Conservation (phyloP, 2,888 invertebrate genomes). For the Agriopis leucophaearia region DNA sequence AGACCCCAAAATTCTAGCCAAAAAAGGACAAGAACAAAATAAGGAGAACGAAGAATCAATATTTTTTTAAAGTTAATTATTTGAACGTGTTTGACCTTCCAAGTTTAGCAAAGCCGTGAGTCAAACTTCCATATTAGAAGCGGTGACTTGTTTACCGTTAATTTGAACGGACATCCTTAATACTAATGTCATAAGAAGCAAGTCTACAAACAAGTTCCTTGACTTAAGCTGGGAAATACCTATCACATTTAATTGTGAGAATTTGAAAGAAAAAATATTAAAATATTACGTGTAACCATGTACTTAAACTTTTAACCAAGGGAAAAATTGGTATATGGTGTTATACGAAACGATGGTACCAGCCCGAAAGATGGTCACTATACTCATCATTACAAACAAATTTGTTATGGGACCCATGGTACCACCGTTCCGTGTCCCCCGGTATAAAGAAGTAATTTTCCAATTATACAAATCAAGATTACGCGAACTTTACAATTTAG, state of each 20-base stretch:
- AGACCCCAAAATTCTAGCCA: neutral
- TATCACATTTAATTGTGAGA: neutral
- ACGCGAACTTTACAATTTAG: neutral
- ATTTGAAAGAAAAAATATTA: neutral
- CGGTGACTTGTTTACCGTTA: slow-evolving; percentile 41
- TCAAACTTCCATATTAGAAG: slow-evolving; percentile 31
- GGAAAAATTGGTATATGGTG: too few relatives aligned
- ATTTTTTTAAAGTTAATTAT: neutral
- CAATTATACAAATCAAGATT: neutral
- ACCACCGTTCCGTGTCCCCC: too few relatives aligned
- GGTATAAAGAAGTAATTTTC: neutral
- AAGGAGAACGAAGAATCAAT: neutral
- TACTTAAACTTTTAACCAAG: too few relatives aligned
- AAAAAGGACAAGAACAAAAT: neutral
- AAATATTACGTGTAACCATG: too few relatives aligned
- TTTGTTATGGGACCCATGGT: too few relatives aligned
- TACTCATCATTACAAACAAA: too few relatives aligned
- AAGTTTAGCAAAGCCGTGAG: slow-evolving; percentile 14
- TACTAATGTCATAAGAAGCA: slow-evolving; percentile 24
- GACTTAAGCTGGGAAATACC: neutral
- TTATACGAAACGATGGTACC: too few relatives aligned
- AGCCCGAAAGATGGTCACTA: too few relatives aligned
- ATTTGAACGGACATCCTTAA: slow-evolving; percentile 39
- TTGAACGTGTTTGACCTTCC: slow-evolving; percentile 7
- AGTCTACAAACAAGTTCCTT: neutral